phyloP scores from a whole-genome alignment of 2,113 vertebrate species.

The Carollia perspicillata region DNA sequence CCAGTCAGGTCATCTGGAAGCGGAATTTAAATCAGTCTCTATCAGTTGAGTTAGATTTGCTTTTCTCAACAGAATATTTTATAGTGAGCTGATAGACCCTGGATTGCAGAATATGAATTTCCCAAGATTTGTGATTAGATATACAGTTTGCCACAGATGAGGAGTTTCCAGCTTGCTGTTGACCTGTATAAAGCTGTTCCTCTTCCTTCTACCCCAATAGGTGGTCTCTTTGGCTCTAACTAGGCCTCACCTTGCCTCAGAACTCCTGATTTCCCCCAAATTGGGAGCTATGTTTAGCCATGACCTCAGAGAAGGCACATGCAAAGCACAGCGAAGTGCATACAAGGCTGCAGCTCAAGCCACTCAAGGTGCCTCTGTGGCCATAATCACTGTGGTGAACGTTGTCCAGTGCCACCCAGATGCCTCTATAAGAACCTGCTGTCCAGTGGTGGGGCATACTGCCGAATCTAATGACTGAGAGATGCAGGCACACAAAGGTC shows the following conservation, averaged over 20 bases:
- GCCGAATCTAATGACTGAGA: background rate
- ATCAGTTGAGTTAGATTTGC: background rate
- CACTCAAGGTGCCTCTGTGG: background rate
- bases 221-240: background rate
- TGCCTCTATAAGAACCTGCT: background rate
- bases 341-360: background rate
- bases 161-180: no score
- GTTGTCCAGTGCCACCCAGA: no score
- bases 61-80: background rate
- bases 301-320: background rate
- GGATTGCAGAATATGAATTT: background rate
- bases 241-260: background rate
- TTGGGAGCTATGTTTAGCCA: background rate
- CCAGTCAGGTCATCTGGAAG: background rate
- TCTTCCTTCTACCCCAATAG: background rate
- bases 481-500: background rate
- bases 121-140: background rate
- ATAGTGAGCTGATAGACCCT: background rate
- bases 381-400: background rate
- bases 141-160: background rate
- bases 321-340: background rate
- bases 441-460: background rate
- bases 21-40: background rate
- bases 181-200: background rate
- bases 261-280: background rate